These are phyloP conservation scores for Tachysurus vachellii DNA, from an alignment of 2,113 vertebrate species.

Conservation along the genomic window DNA sequence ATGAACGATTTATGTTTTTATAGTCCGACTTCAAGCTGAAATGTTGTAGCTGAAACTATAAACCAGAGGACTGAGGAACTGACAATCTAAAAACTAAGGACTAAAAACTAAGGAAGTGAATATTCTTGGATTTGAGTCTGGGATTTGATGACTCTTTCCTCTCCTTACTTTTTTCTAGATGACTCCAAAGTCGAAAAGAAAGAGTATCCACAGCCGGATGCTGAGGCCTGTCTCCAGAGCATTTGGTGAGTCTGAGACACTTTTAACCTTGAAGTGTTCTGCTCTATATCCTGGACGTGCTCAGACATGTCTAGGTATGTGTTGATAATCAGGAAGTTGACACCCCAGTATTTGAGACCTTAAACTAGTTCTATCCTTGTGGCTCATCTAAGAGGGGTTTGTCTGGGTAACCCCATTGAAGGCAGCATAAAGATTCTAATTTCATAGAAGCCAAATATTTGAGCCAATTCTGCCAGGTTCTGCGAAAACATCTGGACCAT, in stretches of 20 bases:
- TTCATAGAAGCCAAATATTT: not conserved
- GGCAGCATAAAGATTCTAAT: not conserved
- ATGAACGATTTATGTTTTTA: not conserved
- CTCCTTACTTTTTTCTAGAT: conserved; percentile 74
- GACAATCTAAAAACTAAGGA: not conserved
- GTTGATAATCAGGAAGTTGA: not conserved
- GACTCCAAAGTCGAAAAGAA: conserved; percentile 97
- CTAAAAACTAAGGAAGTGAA: not conserved
- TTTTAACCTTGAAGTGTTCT: not conserved
- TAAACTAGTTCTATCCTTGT: not conserved
- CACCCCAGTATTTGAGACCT: not conserved
- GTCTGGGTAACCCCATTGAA: not conserved
- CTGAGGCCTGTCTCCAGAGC: conserved; percentile 93
- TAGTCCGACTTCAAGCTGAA: not conserved
- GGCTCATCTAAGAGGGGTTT: not conserved
- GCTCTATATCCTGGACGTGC: not conserved
- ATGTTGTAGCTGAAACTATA: not conserved
- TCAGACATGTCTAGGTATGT: not conserved
- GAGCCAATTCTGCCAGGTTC: not conserved
- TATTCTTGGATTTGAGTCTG: not conserved
- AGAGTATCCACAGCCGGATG: conserved; percentile 98
- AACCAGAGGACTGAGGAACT: not conserved
- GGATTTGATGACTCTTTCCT: conserved; percentile 11
- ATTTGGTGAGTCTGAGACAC: conserved; percentile 78
- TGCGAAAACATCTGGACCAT: not conserved